Evolutionary conservation across 2,888 invertebrate species (phyloP).

Genomic region (Noctua janthe): DNA sequence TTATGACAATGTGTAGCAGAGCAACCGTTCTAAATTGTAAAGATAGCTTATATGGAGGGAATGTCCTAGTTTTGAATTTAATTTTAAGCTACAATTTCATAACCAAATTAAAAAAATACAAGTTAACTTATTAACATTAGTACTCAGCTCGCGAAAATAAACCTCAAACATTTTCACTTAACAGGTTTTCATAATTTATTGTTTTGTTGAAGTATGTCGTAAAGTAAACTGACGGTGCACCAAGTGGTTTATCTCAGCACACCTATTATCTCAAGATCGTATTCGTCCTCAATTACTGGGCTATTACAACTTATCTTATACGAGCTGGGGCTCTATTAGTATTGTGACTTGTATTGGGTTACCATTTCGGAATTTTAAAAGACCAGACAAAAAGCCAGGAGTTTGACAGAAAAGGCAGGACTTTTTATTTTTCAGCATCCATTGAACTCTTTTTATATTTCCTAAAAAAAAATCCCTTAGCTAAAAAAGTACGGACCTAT

Average conservation of each 20-base stretch:
- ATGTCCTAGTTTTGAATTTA: background rate
- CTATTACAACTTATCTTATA: constrained; percentile 23
- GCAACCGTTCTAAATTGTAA: background rate
- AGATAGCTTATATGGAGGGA: background rate
- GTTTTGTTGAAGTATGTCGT: constrained; percentile 24
- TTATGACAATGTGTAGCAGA: background rate
- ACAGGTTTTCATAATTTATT: constrained; percentile 31
- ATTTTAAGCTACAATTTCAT: background rate
- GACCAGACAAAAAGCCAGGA: background rate
- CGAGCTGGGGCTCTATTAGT: background rate
- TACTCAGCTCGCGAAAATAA: background rate
- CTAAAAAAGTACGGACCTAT: too few relatives aligned
- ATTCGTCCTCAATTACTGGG: constrained; percentile 44
- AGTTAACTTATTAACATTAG: background rate
- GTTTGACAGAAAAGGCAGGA: background rate
- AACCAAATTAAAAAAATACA: background rate
- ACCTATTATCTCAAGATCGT: constrained; percentile 49
- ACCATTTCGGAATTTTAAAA: background rate
- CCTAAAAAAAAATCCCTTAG: background rate
- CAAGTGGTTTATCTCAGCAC: constrained; percentile 33
- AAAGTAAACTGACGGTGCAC: constrained; percentile 12
- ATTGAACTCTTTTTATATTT: background rate
- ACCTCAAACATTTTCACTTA: constrained; percentile 12
- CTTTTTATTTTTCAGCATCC: background rate
- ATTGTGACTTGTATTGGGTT: background rate